These are phyloP conservation scores for Tragelaphus eurycerus DNA, from an alignment of 2,797 vertebrate genomes.

Conservation along the genomic window DNA sequence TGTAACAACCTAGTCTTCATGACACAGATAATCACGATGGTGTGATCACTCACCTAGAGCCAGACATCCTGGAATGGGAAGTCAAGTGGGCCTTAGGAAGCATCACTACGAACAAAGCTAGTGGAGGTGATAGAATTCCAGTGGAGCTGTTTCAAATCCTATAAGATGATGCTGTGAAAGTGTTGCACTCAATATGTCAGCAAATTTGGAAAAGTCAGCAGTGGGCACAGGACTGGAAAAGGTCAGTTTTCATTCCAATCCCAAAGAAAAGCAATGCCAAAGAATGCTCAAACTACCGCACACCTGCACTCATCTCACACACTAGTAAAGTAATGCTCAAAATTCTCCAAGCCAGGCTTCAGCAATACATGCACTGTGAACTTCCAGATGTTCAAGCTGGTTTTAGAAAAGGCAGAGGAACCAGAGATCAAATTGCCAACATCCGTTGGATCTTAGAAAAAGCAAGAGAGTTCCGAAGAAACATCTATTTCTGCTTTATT, in stretches of 20 bases:
- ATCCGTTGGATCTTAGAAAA: fast-evolving
- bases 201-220: neutral
- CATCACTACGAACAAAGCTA: neutral
- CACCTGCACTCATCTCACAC: neutral
- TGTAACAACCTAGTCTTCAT: neutral
- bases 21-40: fast-evolving
- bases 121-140: neutral
- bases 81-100: neutral
- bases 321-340: neutral
- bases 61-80: neutral
- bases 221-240: neutral
- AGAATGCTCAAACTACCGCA: neutral
- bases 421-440: neutral
- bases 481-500: neutral
- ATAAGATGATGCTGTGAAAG: neutral
- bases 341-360: neutral
- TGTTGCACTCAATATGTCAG: neutral
- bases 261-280: neutral
- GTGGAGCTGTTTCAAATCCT: neutral
- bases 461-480: neutral
- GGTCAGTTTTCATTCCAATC: neutral
- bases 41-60: neutral
- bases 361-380: neutral
- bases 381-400: neutral
- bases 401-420: neutral